Base-by-base conservation (phyloP, 1,140 invertebrate genomes). In the Trichoplusia ni region DNA sequence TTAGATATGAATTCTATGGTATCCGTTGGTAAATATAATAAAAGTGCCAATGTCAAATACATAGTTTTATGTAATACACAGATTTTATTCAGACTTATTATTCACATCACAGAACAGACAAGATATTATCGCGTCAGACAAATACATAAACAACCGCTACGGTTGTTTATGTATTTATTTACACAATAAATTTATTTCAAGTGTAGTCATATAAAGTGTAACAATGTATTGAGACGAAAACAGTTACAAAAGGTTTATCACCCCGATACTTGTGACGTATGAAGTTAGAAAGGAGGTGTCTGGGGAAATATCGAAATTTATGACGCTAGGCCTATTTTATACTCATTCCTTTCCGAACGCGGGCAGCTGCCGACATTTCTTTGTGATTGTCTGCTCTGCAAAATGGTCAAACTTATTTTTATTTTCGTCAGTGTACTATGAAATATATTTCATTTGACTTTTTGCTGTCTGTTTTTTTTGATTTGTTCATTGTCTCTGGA, bases 221-320 rank as follows among this genome's bases (percentile, higher is more conserved):
- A 14, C 5, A 37, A 11, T 37, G 2, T 19, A 51, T 51, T 16
- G 29, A 51, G 14, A 51, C 47, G 33, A 51, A 38, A 51, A 27
- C 29, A 11, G 47, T 51, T 33, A 33, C 29, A 33, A 51, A 51
- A 51, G 47, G 47, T 51, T 51, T 51, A 33, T 18, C 16, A 14
- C 16, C 47, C 9, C 2, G 8, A 0, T 11, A 35, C 27, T 51
- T n/a, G 47, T 33, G 47, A 51, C 47, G 9, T 33, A 51, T 33
- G 47, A 33, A 51, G 47, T 33, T 33, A 33, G 29, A 35, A 51
- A 51, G 14, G 47, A 8, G 4, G 27, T 51, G 29, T 33, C 47
- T 51, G 27, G 47, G 47, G 47, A 51, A 51, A 51, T 51, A 51
- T 51, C 29, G 27, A 51, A 51, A 51, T 51, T 51, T 51, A 51